Conservation (phyloP, 2,888 invertebrate species). For the Drosophila demipolita region DNA sequence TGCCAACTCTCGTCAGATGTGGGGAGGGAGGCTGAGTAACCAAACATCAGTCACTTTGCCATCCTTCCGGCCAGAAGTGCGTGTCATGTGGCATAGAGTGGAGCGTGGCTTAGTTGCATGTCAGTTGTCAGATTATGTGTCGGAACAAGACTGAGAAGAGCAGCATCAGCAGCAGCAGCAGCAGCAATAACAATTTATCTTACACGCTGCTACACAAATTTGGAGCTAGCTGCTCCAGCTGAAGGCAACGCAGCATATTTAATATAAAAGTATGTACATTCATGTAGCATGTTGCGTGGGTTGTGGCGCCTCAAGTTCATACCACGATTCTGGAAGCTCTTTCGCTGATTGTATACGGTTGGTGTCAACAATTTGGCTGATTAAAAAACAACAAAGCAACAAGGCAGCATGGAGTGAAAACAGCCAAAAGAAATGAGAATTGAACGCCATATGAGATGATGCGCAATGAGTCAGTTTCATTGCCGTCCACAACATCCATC, state of each 20-base stretch:
- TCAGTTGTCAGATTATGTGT: constrained; percentile 77
- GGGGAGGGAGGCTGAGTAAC: constrained; percentile 1
- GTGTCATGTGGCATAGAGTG: constrained; percentile 56
- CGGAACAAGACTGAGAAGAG: constrained; percentile 49
- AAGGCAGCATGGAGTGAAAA: neutral
- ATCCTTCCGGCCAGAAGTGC: constrained; percentile 67
- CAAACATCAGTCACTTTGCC: constrained; percentile 60
- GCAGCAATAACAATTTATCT: constrained; percentile 62
- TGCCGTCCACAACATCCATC: constrained; percentile 66
- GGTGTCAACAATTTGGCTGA: constrained; percentile 78
- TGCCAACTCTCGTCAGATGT: constrained; percentile 22
- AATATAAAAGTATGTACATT: constrained; percentile 56
- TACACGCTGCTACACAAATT: constrained; percentile 8
- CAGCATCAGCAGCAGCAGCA: constrained; percentile 30
- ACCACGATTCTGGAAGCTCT: constrained; percentile 41
- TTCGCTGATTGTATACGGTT: constrained; percentile 70
- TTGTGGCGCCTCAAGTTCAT: neutral
- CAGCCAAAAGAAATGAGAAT: neutral
- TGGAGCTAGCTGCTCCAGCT: constrained; percentile 8
- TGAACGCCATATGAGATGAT: constrained; percentile 18
- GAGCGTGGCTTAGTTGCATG: constrained; percentile 55
- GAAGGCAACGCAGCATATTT: constrained; percentile 15
- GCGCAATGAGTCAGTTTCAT: constrained; percentile 70
- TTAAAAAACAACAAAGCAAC: constrained; percentile 66
- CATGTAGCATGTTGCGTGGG: constrained; percentile 50